A percentile compares a stretch with the other conserved stretches of the same genome.
phyloP scores from a whole-genome alignment of 2,888 invertebrate genomes.

The Fragum fragum region DNA sequence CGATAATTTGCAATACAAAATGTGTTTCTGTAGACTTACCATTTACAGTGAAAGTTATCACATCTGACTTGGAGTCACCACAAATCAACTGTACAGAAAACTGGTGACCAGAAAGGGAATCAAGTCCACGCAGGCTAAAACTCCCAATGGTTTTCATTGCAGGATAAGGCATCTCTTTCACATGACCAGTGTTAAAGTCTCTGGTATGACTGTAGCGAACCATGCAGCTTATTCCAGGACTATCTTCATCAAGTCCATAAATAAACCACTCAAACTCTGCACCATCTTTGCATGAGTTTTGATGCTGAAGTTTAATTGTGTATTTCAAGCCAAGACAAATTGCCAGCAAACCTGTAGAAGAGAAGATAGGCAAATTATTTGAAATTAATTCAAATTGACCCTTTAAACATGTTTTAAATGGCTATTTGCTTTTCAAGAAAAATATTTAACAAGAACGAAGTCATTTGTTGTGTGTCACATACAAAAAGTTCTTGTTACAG shows the following conservation, averaged over 20 bases:
- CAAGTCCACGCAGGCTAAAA: slow-evolving; percentile 15
- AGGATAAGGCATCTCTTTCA: slow-evolving; percentile 25
- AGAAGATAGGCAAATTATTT: too few relatives aligned
- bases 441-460: too few relatives aligned
- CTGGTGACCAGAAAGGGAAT: slow-evolving; percentile 27
- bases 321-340: neutral
- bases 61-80: slow-evolving; percentile 30
- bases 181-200: slow-evolving; percentile 13
- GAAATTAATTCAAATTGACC: too few relatives aligned
- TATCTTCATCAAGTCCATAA: slow-evolving; percentile 20
- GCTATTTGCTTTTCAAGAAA: too few relatives aligned
- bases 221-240: slow-evolving; percentile 25
- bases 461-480: too few relatives aligned
- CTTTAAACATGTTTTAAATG: too few relatives aligned
- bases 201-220: slow-evolving; percentile 25
- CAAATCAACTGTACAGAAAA: slow-evolving; percentile 46
- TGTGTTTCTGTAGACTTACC: neutral
- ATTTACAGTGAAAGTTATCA: slow-evolving; percentile 28
- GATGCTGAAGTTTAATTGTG: slow-evolving; percentile 23
- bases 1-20: too few relatives aligned
- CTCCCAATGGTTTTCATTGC: slow-evolving; percentile 8
- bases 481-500: too few relatives aligned
- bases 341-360: neutral
- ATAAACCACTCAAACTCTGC: slow-evolving; percentile 54
- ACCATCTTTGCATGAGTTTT: slow-evolving; percentile 26